phyloP scores from a whole-genome alignment of 2,113 vertebrate genomes.

The Sturnus vulgaris region DNA sequence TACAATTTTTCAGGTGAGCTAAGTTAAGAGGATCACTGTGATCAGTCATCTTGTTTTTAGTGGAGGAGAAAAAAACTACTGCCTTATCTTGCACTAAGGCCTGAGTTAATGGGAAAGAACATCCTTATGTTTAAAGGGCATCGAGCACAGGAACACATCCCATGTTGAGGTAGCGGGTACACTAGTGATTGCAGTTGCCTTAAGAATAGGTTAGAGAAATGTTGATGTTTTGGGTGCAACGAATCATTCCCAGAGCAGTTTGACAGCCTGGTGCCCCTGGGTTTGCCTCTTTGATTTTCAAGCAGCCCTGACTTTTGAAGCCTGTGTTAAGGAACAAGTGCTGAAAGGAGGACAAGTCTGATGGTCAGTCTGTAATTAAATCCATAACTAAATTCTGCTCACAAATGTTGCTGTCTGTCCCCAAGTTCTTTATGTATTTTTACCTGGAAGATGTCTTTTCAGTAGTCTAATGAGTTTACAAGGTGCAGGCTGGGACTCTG shows the following conservation, averaged over 20 bases:
- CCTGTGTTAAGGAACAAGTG: neutral
- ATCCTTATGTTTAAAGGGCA: neutral
- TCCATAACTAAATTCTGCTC: neutral
- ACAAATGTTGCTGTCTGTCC: neutral
- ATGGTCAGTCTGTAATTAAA: conserved; percentile 23
- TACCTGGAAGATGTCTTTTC: neutral
- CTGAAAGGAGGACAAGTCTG: neutral
- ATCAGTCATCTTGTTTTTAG: neutral
- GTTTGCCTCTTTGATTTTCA: neutral
- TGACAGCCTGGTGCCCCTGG: neutral
- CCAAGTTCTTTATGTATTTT: neutral
- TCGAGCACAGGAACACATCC: fast-evolving
- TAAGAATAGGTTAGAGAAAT: neutral
- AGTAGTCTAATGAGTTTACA: neutral
- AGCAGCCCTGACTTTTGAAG: neutral
- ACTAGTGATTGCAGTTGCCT: neutral
- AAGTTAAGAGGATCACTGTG: neutral
- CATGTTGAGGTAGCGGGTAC: neutral
- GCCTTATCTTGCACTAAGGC: neutral
- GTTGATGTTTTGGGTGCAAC: neutral
- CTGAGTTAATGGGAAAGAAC: neutral
- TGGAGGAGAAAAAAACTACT: neutral
- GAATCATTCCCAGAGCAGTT: neutral
- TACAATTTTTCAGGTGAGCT: neutral
- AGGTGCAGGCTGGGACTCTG: neutral